Evolutionary conservation across 2,797 vertebrate species (phyloP).

Genomic region (Hydrocynus forskahlii): DNA sequence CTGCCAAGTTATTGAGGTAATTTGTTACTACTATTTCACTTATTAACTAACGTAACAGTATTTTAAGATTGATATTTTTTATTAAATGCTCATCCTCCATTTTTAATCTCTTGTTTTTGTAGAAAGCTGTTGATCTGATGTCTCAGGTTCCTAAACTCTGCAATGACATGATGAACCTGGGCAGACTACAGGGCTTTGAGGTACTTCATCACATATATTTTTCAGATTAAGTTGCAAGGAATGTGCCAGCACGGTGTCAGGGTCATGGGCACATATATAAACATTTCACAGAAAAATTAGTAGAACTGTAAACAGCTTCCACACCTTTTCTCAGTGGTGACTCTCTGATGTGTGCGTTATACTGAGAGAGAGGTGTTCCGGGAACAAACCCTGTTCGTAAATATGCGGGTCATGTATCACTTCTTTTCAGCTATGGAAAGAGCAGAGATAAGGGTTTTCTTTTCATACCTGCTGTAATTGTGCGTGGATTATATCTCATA

Average conservation of each 20-base stretch:
- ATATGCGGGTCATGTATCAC: not conserved
- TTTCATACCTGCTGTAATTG: constrained; percentile 21
- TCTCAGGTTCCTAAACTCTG: constrained; percentile 97
- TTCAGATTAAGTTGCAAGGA: not conserved
- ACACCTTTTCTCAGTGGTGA: not conserved
- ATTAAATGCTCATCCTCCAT: not conserved
- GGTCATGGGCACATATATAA: no score
- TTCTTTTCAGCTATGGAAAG: constrained; percentile 9
- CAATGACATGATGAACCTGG: constrained; percentile 99
- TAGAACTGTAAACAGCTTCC: no score
- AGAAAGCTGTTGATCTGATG: constrained; percentile 98
- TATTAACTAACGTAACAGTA: not conserved
- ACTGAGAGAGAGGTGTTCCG: not conserved
- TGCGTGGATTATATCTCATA: constrained; percentile 18
- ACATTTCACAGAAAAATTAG: no score
- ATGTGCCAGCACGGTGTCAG: not conserved
- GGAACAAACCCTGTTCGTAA: no score
- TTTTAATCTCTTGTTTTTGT: constrained; percentile 28
- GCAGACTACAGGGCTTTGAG: constrained; percentile 96
- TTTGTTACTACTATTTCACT: not conserved
- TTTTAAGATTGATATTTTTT: not conserved
- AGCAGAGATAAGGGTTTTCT: constrained; percentile 36
- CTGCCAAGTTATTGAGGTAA: constrained; percentile 89
- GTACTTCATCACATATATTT: no score
- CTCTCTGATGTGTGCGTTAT: not conserved